Conservation (phyloP, 2,113 vertebrate genomes). For the Sander lucioperca region DNA sequence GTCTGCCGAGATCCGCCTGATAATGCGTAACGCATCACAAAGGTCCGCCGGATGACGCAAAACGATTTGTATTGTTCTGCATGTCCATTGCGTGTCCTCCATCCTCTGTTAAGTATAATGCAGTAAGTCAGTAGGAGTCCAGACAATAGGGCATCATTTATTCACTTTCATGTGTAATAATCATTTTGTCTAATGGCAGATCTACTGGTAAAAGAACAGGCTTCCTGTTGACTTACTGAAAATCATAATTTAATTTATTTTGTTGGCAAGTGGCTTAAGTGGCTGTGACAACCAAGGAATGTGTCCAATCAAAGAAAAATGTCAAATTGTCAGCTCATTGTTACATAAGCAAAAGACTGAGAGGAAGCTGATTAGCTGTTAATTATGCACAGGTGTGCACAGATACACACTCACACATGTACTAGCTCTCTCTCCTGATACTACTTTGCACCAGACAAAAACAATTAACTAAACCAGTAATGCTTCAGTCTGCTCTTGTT, state of each 20-base stretch:
- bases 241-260: not conserved
- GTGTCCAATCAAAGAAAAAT: constrained; percentile 17
- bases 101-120: not conserved
- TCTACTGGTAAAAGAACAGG: not conserved
- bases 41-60: too few species aligned
- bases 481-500: not conserved
- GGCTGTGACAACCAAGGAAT: constrained; percentile 11
- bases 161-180: not conserved
- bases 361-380: constrained; percentile 12
- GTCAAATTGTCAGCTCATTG: constrained; percentile 6
- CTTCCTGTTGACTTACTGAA: not conserved
- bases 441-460: constrained; percentile 1
- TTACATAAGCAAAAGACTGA: constrained; percentile 1
- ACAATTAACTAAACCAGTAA: not conserved
- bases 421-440: not conserved
- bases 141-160: not conserved
- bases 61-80: not conserved
- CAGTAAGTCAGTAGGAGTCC: not conserved
- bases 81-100: not conserved
- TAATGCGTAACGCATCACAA: too few species aligned
- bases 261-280: not conserved
- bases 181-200: not conserved
- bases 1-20: too few species aligned
- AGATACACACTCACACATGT: not conserved
- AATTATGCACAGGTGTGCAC: constrained; percentile 23